phyloP scores from a whole-genome alignment of 2,888 invertebrate genomes.

The Notodonta ziczac region DNA sequence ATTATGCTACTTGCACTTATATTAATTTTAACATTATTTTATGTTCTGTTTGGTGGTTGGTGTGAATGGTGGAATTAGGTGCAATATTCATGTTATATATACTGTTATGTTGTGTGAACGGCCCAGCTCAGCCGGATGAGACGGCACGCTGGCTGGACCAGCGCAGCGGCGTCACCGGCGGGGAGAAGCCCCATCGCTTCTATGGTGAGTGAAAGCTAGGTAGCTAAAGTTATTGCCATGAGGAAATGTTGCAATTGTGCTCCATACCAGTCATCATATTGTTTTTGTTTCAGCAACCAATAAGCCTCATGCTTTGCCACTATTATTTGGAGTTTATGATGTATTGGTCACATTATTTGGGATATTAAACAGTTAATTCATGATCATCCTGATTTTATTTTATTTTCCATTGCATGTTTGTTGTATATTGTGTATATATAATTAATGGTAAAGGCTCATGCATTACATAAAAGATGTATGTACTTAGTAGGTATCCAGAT shows the following conservation, averaged over 20 bases:
- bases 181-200: constrained; percentile 78
- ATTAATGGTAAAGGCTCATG: constrained; percentile 16
- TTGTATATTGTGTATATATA: constrained; percentile 17
- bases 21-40: constrained; percentile 72
- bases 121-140: constrained; percentile 82
- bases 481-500: too few species aligned
- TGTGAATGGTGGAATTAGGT: constrained; percentile 79
- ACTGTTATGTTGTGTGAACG: constrained; percentile 83
- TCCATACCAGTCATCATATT: constrained; percentile 43
- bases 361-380: constrained; percentile 38
- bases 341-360: constrained; percentile 40
- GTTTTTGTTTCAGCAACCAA: constrained; percentile 71
- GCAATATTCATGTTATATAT: constrained; percentile 84
- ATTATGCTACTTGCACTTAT: constrained; percentile 31
- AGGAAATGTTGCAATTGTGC: constrained; percentile 32
- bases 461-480: too few species aligned
- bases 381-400: constrained; percentile 41
- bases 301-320: constrained; percentile 59
- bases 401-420: constrained; percentile 38
- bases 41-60: constrained; percentile 81
- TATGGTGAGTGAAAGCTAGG: constrained; percentile 72
- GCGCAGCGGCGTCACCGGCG: constrained; percentile 61
- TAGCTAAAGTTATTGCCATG: background rate
- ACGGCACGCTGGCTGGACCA: constrained; percentile 80
- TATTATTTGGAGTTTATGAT: constrained; percentile 41